Percentiles rank a stretch among this genome's conserved stretches.
phyloP scores from a whole-genome alignment of 2,797 vertebrate genomes.

The Fratercula arctica region DNA sequence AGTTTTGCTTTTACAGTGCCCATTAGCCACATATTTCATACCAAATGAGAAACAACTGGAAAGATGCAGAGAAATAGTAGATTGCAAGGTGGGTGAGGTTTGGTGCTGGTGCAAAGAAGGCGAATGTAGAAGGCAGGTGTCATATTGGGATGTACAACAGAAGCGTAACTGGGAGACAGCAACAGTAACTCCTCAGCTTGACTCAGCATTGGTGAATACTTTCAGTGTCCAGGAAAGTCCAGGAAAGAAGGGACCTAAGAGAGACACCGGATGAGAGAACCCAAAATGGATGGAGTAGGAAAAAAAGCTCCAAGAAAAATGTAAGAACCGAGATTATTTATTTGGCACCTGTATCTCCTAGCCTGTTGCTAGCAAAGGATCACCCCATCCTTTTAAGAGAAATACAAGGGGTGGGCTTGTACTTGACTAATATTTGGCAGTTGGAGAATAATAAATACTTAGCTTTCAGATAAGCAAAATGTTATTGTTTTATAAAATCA shows the following conservation, averaged over 20 bases:
- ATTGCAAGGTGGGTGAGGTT: neutral
- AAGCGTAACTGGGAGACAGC: neutral
- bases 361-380: neutral
- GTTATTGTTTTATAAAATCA: conserved; percentile 59
- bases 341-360: neutral
- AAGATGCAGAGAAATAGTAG: neutral
- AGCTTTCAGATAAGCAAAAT: conserved; percentile 54
- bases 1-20: neutral
- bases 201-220: neutral
- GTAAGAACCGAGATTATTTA: neutral
- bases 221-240: neutral
- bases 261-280: neutral
- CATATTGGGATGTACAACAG: neutral
- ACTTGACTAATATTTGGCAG: conserved; percentile 34
- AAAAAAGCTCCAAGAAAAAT: neutral
- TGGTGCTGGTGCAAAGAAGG: neutral
- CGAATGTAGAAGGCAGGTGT: neutral
- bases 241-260: neutral
- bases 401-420: conserved; percentile 2
- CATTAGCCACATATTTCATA: neutral
- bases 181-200: neutral
- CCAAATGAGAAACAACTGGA: neutral
- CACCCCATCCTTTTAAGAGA: neutral
- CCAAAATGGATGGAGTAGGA: neutral
- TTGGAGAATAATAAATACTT: conserved; percentile 24